Conservation (phyloP, 2,888 invertebrate genomes). For the Aleiodes alternator region DNA sequence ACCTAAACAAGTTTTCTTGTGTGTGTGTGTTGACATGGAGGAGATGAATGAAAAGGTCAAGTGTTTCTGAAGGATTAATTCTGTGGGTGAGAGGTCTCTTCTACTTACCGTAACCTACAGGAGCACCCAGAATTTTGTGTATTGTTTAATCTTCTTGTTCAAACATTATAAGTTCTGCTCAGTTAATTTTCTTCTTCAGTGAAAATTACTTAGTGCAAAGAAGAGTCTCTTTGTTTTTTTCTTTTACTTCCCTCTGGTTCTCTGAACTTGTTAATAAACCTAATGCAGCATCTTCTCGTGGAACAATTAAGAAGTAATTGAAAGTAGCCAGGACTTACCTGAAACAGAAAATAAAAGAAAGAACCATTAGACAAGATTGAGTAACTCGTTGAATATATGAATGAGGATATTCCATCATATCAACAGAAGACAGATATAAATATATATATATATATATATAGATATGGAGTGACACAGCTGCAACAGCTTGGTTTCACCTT, state of each 20-base stretch:
- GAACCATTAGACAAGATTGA: constrained; percentile 16
- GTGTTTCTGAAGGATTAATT: not conserved
- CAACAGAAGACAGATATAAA: constrained; percentile 2
- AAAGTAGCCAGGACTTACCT: constrained; percentile 60
- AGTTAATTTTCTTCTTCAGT: not conserved
- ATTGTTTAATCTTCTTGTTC: constrained; percentile 5
- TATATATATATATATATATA: too few relatives aligned
- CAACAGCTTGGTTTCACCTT: constrained; percentile 22
- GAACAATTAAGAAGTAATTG: not conserved
- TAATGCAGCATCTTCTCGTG: not conserved
- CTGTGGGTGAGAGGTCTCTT: not conserved
- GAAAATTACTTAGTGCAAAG: not conserved
- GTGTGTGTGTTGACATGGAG: too few relatives aligned
- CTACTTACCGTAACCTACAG: not conserved
- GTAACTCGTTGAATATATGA: constrained; percentile 26
- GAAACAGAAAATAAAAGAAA: constrained; percentile 58
- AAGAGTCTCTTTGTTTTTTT: too few relatives aligned
- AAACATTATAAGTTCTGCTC: not conserved
- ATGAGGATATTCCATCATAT: constrained; percentile 12
- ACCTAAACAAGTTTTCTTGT: too few relatives aligned
- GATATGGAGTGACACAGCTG: constrained; percentile 22
- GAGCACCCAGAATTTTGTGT: not conserved
- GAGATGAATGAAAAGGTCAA: constrained; percentile 5
- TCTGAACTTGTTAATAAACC: too few relatives aligned
- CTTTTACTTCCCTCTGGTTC: too few relatives aligned